phyloP scores from a whole-genome alignment of 2,113 vertebrate species.

The Callithrix jacchus region DNA sequence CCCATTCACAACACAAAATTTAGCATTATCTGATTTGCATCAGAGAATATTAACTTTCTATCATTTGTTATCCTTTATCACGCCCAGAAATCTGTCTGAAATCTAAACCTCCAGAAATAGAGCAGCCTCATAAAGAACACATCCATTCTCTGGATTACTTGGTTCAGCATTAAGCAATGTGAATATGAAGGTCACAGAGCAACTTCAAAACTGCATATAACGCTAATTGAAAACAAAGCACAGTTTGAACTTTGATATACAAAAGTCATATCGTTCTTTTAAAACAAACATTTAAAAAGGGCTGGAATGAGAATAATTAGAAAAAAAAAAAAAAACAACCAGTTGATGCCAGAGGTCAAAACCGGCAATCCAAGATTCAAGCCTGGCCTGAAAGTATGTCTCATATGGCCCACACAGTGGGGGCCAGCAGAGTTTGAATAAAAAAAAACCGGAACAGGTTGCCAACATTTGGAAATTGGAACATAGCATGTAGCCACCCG shows the following conservation, averaged over 20 bases:
- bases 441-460: neutral
- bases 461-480: constrained; percentile 46
- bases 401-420: constrained; percentile 27
- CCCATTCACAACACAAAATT: neutral
- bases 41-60: neutral
- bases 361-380: neutral
- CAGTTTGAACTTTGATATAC: neutral
- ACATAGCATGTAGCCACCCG: neutral
- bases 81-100: neutral
- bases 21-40: neutral
- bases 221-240: neutral
- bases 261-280: neutral
- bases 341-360: constrained; percentile 27
- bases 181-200: neutral
- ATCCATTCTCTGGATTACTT: too few species aligned
- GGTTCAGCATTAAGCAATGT: neutral
- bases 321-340: neutral
- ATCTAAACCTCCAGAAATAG: neutral
- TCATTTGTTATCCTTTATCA: neutral
- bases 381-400: constrained; percentile 14
- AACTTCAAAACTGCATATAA: neutral
- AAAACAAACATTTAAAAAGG: neutral
- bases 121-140: neutral
- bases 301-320: neutral
- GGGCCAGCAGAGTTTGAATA: constrained; percentile 8